phyloP scores from a whole-genome alignment of 1,140 invertebrate species.

The Berghia stephanieae region DNA sequence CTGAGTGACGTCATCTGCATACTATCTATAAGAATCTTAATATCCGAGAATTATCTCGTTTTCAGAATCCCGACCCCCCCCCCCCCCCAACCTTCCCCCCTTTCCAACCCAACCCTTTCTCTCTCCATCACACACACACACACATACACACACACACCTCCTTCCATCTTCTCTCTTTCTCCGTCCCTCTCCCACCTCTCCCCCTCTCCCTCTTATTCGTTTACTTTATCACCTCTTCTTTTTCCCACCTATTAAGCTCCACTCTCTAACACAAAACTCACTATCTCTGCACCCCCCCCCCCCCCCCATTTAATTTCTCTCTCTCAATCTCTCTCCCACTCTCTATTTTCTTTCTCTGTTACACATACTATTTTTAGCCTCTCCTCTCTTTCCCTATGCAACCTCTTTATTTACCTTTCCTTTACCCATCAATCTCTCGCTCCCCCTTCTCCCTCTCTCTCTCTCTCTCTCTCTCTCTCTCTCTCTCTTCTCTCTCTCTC shows the following conservation, averaged over 20 bases:
- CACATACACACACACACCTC: too few relatives aligned
- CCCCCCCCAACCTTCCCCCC: too few relatives aligned
- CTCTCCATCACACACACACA: too few relatives aligned
- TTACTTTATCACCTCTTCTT: too few relatives aligned
- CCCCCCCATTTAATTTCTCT: background rate
- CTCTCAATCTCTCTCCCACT: slow-evolving; percentile 11
- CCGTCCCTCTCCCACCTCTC: background rate
- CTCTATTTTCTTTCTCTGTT: background rate
- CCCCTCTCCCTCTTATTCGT: too few relatives aligned
- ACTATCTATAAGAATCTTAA: too few relatives aligned
- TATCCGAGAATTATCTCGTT: too few relatives aligned
- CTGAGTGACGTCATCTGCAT: too few relatives aligned
- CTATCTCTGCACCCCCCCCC: background rate
- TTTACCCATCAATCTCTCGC: background rate
- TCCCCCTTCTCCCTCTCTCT: background rate
- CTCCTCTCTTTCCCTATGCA: background rate
- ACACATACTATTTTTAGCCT: background rate
- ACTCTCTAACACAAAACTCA: too few relatives aligned
- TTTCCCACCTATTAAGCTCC: too few relatives aligned
- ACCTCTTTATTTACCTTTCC: background rate
- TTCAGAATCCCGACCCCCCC: too few relatives aligned
- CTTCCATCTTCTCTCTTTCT: background rate
- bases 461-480: slow-evolving; percentile 16
- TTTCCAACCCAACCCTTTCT: too few relatives aligned
- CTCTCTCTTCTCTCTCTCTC: background rate